Evolutionary conservation across 1,140 invertebrate genomes (phyloP), one percentile per base, ranked within the genome.

Genomic region (Rhopalosiphum padi): DNA sequence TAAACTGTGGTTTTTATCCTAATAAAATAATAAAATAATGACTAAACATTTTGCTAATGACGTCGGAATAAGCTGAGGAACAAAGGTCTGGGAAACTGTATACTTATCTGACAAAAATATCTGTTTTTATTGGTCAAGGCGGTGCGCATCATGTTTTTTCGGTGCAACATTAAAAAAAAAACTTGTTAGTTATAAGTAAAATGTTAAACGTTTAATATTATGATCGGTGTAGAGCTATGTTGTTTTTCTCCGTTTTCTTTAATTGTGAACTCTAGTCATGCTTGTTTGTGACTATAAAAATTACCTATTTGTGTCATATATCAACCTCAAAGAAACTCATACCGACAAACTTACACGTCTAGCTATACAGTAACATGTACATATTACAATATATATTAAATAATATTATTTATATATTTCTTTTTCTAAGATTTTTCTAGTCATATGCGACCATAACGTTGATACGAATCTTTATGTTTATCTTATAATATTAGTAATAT

Each of bases 1-100:
- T 83, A 93, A 85, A 86, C 35, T 55, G 77, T 55, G 77, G 48
- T 53, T 83, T 77, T 93, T 43, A 85, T 93, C 23, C 68, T 35
- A 92, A 93, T 93, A 93, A 93, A 93, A 93, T 93, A 43, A 93
- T 86, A 93, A 93, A 93, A 86, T 92, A 92, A 92, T 55, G 91
- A 85, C 77, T 51, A 43, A 85, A 93, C 82, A 55, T 93, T 93
- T 93, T 83, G 91, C 91, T 86, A 93, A 93, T 93, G 91, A 85
- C 91, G 91, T 53, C 91, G 91, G 77, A 21, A 93, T 90, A 35
- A 43, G 37, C 82, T 43, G 82, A 43, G 48, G n/a, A 53, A 93
- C 46, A 93, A 53, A 86, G 77, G 91, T 93, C 91, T 93, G 91
- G 82, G 82, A 93, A 93, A 85, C 85, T 93, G 15, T 83, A 30